Evolutionary conservation across 2,888 invertebrate genomes (phyloP), one percentile per base, ranked within the genome.

Genomic region (Ashinkailepas kermadecensis): DNA sequence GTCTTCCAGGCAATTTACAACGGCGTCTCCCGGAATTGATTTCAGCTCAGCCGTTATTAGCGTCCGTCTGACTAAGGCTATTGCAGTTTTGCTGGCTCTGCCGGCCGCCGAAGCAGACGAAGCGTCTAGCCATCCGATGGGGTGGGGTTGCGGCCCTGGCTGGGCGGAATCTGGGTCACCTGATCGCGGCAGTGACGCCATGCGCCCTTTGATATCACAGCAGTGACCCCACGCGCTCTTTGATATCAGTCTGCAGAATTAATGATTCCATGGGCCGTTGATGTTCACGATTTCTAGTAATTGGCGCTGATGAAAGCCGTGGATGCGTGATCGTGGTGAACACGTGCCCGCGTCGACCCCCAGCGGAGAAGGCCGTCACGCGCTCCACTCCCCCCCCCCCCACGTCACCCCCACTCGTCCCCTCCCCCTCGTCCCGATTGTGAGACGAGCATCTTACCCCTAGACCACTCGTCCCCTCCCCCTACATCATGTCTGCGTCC

Each of bases 41-140:
- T 70, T 70, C 70, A 39, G 39, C 39, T 70, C 39, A 70, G 39
- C 70, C 70, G 70, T 70, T 70, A 70, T 70, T 70, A 70, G 70
- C 11, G 70, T 67, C 12, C 70, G 4, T 6, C 15, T 23, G 39
- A 13, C 13, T 15, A 15, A 39, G 39, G 70, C 15, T 25, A 70
- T 23, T 39, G 39, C 39, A 39, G 70, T 10, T 13, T 39, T 18
- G 39, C 70, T 25, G 23, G 39, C 39, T 39, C 39, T 39, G 39
- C 39, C 39, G 39, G 2, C 39, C 4, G 39, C 39, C 39, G 39
- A 39, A 39, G 39, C 39, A 39, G 39, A 39, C 39, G 39, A 39
- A 39, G 25, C 15, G 25, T 12, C 39, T 13, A 10, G 67, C n/a
- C 25, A 39, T 15, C 39, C 39, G 39, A 6, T 23, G 12, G 39